Percentiles rank a stretch among this genome's conserved stretches.
These are phyloP conservation scores for Agrenia bidenticulata DNA, from an alignment of 2,888 invertebrate genomes.

Conservation along the genomic window DNA sequence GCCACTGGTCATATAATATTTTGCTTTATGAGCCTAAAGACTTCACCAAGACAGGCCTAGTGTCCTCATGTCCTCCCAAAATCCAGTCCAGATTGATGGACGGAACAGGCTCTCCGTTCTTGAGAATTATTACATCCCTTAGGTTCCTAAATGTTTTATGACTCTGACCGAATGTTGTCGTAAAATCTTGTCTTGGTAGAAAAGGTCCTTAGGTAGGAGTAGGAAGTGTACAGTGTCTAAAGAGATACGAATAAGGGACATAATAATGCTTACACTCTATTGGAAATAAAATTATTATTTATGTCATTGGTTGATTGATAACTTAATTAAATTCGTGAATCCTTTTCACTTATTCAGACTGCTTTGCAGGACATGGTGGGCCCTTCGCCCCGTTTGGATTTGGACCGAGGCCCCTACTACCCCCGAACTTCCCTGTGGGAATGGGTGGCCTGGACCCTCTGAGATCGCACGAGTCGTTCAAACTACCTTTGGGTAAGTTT, in stretches of 20 bases:
- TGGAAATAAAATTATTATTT: no score
- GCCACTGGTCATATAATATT: conserved; percentile 8
- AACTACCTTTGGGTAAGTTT: conserved; percentile 50
- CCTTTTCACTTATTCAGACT: conserved; percentile 18
- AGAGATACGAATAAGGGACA: no score
- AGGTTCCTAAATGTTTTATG: neutral
- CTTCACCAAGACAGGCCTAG: neutral
- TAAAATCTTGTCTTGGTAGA: no score
- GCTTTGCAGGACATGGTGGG: conserved; percentile 46
- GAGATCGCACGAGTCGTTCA: conserved; percentile 49
- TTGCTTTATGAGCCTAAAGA: neutral
- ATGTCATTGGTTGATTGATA: no score
- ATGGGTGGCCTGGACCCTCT: conserved; percentile 44
- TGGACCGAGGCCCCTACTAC: conserved; percentile 48
- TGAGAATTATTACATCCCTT: conserved; percentile 3
- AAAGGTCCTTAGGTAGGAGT: no score
- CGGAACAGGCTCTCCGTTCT: no score
- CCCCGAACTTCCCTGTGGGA: conserved; percentile 46
- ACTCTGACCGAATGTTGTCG: neutral
- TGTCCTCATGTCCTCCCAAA: neutral
- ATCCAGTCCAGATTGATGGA: neutral
- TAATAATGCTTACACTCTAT: no score
- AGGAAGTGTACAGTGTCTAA: no score
- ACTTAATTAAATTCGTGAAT: neutral
- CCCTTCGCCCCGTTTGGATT: conserved; percentile 50